Evolutionary conservation across 2,888 invertebrate species (phyloP).

Genomic region (Augiades crinisus): DNA sequence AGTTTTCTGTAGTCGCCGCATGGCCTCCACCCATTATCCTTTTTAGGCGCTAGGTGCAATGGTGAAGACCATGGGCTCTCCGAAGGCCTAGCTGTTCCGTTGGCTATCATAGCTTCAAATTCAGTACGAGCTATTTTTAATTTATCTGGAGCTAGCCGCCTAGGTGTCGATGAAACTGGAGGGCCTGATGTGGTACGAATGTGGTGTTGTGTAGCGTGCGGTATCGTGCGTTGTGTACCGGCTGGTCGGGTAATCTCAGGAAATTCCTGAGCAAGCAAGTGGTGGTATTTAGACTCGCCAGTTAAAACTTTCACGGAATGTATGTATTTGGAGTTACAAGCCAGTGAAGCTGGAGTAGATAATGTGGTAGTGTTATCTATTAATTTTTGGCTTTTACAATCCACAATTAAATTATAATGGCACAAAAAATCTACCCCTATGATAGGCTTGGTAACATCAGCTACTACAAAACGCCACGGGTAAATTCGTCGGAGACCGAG

Average conservation of each 20-base stretch:
- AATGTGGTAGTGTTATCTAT: slow-evolving; percentile 30
- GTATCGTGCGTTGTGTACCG: slow-evolving; percentile 32
- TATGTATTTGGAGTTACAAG: not conserved
- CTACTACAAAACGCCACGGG: slow-evolving; percentile 36
- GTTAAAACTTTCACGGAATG: slow-evolving; percentile 20
- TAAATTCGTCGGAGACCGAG: slow-evolving; percentile 36
- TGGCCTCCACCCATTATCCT: slow-evolving; percentile 21
- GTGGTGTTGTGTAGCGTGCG: slow-evolving; percentile 27
- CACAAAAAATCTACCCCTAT: slow-evolving; percentile 38
- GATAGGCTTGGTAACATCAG: slow-evolving; percentile 38
- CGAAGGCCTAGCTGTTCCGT: slow-evolving; percentile 36
- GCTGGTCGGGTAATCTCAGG: slow-evolving; percentile 30
- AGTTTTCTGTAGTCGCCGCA: slow-evolving; percentile 49
- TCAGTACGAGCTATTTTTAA: slow-evolving; percentile 39
- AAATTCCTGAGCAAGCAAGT: slow-evolving; percentile 11
- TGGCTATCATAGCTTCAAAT: slow-evolving; percentile 43
- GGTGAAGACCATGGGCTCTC: slow-evolving; percentile 42
- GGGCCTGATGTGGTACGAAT: slow-evolving; percentile 40
- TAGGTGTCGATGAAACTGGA: slow-evolving; percentile 36
- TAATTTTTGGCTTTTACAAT: slow-evolving; percentile 35
- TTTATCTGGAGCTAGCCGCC: slow-evolving; percentile 41
- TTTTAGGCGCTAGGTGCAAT: slow-evolving; percentile 42
- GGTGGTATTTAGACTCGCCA: slow-evolving; percentile 17
- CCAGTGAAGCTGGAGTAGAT: not conserved
- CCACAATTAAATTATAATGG: slow-evolving; percentile 42